Base-by-base conservation (phyloP, 53 echinoderm and acorn worm species). In the Crossaster papposus region DNA sequence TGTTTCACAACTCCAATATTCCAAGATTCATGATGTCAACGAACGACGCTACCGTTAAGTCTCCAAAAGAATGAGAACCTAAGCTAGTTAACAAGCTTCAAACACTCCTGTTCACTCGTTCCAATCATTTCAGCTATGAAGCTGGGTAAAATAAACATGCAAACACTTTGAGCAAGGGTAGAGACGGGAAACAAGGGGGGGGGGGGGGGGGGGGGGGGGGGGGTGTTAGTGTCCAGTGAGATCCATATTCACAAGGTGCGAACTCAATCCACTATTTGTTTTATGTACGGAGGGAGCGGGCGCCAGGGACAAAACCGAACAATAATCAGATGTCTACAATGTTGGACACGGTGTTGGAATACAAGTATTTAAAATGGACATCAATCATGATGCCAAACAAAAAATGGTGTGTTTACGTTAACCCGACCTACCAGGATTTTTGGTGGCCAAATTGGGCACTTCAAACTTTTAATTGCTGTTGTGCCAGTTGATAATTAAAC, bases 71-170 rank as follows among this genome's bases (percentile, higher is more conserved):
- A 18, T 58, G 58, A 58, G 2, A 58, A 15, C 17, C 58, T 20
- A 58, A 18, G 58, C 58, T 58, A 3, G 58, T 17, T 58, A 58
- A 58, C 58, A 58, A 11, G 68, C 68, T 68, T n/a, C 68, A n/a
- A 68, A 0, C 29, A 1, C 68, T 7, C 3, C 28, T 68, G n/a
- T n/a, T 68, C 68, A 20, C 11, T 68, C 28, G 28, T 28, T 68
- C 4, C 28, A 26, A 68, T 7, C 68, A 26, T 34, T 73, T 18
- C 28, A 30, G 74, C 28, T 73, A 2, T 23, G 54, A 82, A 68
- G 50, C 37, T 11, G 26, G 44, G 82, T 65, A 82, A 82, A 82
- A 82, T 68, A 82, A 82, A 82, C 82, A 82, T 4, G 65, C 32
- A 28, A 36, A 34, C 37, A 68, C 82, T 82, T 82, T 51, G 51